phyloP scores from a whole-genome alignment of 2,113 vertebrate species.

The Apeltes quadracus region DNA sequence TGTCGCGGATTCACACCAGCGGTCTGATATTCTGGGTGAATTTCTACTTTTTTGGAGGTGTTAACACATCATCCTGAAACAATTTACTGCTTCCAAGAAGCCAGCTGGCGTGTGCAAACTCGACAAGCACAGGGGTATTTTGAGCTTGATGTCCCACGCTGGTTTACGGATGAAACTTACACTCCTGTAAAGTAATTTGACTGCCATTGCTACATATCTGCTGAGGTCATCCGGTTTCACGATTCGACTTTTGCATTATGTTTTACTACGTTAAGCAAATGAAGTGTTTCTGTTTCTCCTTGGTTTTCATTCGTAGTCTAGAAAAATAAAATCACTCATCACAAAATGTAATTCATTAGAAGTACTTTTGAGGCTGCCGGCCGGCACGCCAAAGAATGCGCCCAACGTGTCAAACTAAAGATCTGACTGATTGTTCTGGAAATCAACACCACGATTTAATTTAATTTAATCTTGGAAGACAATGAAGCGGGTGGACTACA shows the following conservation, averaged over 20 bases:
- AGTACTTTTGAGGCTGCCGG: no score
- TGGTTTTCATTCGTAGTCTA: slow-evolving; percentile 4
- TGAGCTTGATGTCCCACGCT: background rate
- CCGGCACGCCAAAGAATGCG: no score
- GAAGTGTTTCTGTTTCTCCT: background rate
- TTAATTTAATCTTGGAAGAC: slow-evolving; percentile 18
- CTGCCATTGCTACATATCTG: background rate
- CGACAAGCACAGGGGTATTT: background rate
- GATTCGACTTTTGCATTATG: no score
- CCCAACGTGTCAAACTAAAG: no score
- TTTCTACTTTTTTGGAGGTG: background rate
- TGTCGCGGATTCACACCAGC: no score
- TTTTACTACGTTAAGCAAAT: background rate
- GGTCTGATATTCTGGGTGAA: slow-evolving; percentile 10
- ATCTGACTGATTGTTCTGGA: no score
- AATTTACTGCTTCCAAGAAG: background rate
- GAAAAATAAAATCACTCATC: slow-evolving; percentile 6
- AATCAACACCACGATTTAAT: background rate
- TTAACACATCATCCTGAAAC: background rate
- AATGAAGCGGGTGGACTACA: slow-evolving; percentile 6
- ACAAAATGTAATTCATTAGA: background rate
- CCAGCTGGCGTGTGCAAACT: slow-evolving; percentile 10
- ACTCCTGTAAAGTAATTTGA: slow-evolving; percentile 3
- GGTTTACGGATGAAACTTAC: background rate
- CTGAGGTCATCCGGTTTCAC: background rate